These are phyloP conservation scores for Acomys russatus DNA, from an alignment of 2,797 vertebrate species.

Conservation along the genomic window DNA sequence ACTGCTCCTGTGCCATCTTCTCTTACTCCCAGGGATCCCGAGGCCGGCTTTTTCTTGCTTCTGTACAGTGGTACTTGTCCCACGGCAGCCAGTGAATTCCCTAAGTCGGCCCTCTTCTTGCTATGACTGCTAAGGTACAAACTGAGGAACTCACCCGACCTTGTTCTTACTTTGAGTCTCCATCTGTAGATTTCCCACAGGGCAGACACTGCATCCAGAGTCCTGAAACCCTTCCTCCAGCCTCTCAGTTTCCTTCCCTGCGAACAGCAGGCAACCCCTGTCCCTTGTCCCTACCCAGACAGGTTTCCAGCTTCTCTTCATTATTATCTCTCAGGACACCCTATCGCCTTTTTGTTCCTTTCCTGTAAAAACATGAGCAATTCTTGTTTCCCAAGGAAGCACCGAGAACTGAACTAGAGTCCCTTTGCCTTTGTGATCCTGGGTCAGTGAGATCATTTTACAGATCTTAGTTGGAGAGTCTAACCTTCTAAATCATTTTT, in stretches of 20 bases:
- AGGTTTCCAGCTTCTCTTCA: neutral
- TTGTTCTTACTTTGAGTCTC: neutral
- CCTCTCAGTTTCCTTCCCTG: neutral
- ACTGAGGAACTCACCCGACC: neutral
- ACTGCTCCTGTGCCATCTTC: neutral
- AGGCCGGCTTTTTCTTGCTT: accelerated
- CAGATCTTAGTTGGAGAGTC: neutral
- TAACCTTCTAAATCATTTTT: slow-evolving; percentile 22
- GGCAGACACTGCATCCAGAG: neutral
- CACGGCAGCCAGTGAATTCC: neutral
- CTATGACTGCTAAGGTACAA: neutral
- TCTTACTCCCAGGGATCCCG: no score
- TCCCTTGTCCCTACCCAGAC: neutral
- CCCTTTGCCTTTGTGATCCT: neutral
- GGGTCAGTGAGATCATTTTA: neutral
- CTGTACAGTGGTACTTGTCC: neutral
- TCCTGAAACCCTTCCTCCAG: neutral
- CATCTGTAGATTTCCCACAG: neutral
- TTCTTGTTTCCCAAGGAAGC: neutral
- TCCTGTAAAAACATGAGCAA: neutral
- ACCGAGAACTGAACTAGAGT: neutral
- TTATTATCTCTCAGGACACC: neutral
- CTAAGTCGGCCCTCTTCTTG: neutral
- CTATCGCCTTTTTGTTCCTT: neutral
- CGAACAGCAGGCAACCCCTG: neutral